Conservation (phyloP, 2,113 vertebrate species). For the Rousettus leschenaultii region DNA sequence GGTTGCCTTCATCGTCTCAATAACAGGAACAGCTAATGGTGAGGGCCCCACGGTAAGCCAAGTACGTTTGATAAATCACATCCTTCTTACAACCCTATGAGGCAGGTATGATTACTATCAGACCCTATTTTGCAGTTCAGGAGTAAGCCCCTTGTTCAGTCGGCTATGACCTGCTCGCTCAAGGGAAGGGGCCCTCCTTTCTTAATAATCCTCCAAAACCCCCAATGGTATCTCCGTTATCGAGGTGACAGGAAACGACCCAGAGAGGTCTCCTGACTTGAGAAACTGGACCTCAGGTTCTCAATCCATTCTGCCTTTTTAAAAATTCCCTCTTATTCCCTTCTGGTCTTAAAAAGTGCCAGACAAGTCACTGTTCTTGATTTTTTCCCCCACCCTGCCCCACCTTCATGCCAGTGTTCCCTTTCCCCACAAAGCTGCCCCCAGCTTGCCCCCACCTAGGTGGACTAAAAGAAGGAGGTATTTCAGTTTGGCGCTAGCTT, state of each 20-base stretch:
- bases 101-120: rapidly evolving
- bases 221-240: rapidly evolving
- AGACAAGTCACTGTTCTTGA: not conserved
- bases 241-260: not conserved
- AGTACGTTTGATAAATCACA: not conserved
- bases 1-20: not conserved
- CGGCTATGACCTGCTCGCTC: not conserved
- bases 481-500: not conserved
- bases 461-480: not conserved
- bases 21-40: not conserved
- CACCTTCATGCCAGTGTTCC: not conserved
- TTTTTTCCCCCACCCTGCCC: too few relatives aligned
- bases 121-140: too few relatives aligned
- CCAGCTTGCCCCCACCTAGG: not conserved
- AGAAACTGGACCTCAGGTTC: not conserved
- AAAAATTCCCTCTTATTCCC: not conserved
- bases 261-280: not conserved
- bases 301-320: not conserved
- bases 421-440: not conserved
- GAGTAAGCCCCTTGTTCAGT: rapidly evolving
- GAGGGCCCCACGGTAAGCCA: not conserved
- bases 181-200: not conserved
- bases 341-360: not conserved
- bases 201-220: not conserved
- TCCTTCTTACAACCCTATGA: rapidly evolving